Base-by-base conservation (phyloP, 2,113 vertebrate species). In the Austrofundulus limnaeus region DNA sequence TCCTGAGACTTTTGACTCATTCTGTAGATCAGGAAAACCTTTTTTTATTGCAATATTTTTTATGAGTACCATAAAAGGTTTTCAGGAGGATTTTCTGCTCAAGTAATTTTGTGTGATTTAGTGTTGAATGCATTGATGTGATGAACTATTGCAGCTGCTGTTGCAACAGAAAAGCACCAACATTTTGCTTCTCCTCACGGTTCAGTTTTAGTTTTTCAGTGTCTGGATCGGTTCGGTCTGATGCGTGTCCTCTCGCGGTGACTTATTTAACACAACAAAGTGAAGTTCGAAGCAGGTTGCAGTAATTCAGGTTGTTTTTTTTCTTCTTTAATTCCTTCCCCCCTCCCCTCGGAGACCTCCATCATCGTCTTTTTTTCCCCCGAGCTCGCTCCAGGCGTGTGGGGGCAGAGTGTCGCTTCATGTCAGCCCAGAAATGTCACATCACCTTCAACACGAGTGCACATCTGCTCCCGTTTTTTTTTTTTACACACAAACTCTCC, bases 361-460 rank as follows among this genome's bases (percentile, higher is more conserved):
- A 84, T 82, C 84, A 86, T 88, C 84, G 85, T 74, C 80, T 82
- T 85, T 80, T 86, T 76, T 83, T 75, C 84, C 91, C 73, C 24
- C 75, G 83, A 88, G 88, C 84, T 75, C 64, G 84, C 91, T 83
- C 78, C 72, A 76, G 89, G 91, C 88, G 13, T 41, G 72, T 84
- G 83, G 83, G 82, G 84, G 85, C 84, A 88, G 85, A 89, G 78
- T 81, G 77, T 70, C 34, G 74, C 83, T 86, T 88, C 75, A 82
- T 78, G 80, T 90, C 87, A 85, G 78, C 87, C 81, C 74, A 88
- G 81, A 89, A 91, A 87, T 90, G 91, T 88, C 88, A 90, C 82
- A 72, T 79, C 74, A 66, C 70, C 70, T 78, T 85, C 75, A 69
- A 81, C 68, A 64, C 63, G 53, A 69, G 54, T 69, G 54, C 39